Evolutionary conservation across 2,797 vertebrate species (phyloP), one percentile per base, ranked within the genome.

Genomic region (Esox lucius): DNA sequence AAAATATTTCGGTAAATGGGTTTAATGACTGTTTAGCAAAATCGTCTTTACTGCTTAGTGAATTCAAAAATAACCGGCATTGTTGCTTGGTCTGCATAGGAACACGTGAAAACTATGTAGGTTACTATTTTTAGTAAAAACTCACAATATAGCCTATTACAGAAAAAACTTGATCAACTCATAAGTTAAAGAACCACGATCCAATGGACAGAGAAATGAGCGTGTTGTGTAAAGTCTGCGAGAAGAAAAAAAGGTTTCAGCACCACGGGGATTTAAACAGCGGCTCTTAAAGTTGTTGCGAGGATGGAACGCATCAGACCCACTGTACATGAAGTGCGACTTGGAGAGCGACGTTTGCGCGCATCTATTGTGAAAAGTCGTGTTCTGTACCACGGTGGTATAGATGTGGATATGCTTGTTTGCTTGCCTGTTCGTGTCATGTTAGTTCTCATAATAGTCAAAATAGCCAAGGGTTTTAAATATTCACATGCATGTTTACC

Each of bases 221-320:
- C 64, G 7, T 33, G 31, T 31, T 17, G 64, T 31, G 62, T 31
- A 28, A 65, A 62, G 24, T 31, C 51, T 28, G 62, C 13, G 0
- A 67, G 72, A 4, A 67, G 70, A 4, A n/a, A 11, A 46, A 46
- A 46, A 12, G 67, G 12, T 80, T 84, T 86, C 83, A 88, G 83
- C 82, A 80, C 81, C 85, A 81, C 78, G 24, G 15, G 22, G 73
- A 72, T 11, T 4, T 24, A 80, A 15, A 84, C 78, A 85, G 81
- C 77, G 71, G 84, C 72, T n/a, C n/a, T 48, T 26, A 15, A 84
- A 17, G 17, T 33, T 31, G 33, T 61, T 16, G 35, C 4, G 31
- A 16, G 42, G 9, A 46, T 46, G 42, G 42, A 46, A 46, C 42
- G 42, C 42, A 46, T 46, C 42, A 46, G 42, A 46, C 12, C 9